Base-by-base conservation (phyloP, 2,797 vertebrate genomes). In the Lerista edwardsae region DNA sequence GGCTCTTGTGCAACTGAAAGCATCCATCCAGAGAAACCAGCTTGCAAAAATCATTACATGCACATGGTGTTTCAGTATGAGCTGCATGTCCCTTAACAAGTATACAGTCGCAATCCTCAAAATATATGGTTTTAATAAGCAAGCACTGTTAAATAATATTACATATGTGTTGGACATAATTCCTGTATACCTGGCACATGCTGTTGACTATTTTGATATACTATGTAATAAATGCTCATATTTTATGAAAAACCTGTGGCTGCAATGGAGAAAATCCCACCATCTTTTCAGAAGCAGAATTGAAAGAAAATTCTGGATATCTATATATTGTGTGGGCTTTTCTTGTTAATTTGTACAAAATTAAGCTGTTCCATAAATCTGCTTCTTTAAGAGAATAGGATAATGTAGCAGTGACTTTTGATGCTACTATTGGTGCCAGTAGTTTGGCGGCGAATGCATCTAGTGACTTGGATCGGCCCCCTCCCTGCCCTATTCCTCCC, bases 41-140 rank as follows among this genome's bases (percentile, higher is more conserved):
- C 77, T 90, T 84, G 62, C 62, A 29, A 74, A 23, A 27, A 44
- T 12, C 29, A 83, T 77, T 69, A 51, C 86, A 59, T 67, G 14
- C 0, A 15, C 25, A 2, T 65, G 64, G 6, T 76, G 34, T 65
- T 84, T 75, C 41, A 84, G 0, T 73, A 82, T 31, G 23, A 31
- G n/a, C 2, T 29, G 4, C 41, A 12, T 4, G 8, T 69, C 41
- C 36, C 4, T 14, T 74, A 4, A 6, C 41, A 74, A 44, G 36
- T 82, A 7, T 41, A 61, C 62, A 10, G n/a, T 27, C 31, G 75
- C 84, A 62, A 4, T 82, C 44, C 72, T 89, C 47, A 59, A 75
- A 84, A 81, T 3, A 31, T 31, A 57, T 1, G 0, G 47, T 91
- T 25, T 76, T 83, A 83, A 79, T 64, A 82, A 62, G 57, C 80